Conservation (phyloP, 1,140 invertebrate species). For the Drosophila sucinea region DNA sequence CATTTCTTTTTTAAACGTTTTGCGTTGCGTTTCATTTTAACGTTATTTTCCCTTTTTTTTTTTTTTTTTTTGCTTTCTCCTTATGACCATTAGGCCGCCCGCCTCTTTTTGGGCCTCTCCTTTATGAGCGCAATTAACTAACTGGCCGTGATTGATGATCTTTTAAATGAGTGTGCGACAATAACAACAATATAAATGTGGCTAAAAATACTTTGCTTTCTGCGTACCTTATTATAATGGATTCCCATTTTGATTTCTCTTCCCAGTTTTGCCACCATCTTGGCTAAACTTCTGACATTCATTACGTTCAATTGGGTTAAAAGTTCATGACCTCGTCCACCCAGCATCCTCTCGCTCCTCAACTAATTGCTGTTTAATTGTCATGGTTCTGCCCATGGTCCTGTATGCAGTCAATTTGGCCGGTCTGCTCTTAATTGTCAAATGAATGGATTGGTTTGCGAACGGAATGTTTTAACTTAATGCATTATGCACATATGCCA, state of each 20-base stretch:
- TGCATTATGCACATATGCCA: conserved; percentile 60
- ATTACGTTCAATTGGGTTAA: conserved; percentile 40
- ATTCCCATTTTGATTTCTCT: conserved; percentile 44
- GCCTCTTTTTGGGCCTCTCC: conserved; percentile 34
- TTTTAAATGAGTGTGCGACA: conserved; percentile 78
- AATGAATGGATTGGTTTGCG: conserved; percentile 38
- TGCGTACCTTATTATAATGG: conserved; percentile 33
- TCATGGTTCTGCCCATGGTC: conserved; percentile 14
- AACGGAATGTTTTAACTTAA: conserved; percentile 52
- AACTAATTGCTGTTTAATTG: conserved; percentile 65
- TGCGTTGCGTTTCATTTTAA: conserved; percentile 6
- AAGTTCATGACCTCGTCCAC: conserved; percentile 36
- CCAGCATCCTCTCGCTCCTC: not conserved
- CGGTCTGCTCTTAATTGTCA: conserved; percentile 53
- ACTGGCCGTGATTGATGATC: conserved; percentile 76
- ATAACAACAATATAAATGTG: conserved; percentile 33
- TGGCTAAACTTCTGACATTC: conserved; percentile 16
- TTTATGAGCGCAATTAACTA: conserved; percentile 77
- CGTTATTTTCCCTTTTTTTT: conserved; percentile 32
- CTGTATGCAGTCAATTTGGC: conserved; percentile 18
- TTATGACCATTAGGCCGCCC: conserved; percentile 56
- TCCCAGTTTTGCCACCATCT: conserved; percentile 3
- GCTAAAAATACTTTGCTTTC: conserved; percentile 30
- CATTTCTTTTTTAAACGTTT: conserved; percentile 72
- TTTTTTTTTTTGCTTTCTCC: conserved; percentile 33